phyloP scores from a whole-genome alignment of 2,113 vertebrate genomes.

The Falco punctatus region DNA sequence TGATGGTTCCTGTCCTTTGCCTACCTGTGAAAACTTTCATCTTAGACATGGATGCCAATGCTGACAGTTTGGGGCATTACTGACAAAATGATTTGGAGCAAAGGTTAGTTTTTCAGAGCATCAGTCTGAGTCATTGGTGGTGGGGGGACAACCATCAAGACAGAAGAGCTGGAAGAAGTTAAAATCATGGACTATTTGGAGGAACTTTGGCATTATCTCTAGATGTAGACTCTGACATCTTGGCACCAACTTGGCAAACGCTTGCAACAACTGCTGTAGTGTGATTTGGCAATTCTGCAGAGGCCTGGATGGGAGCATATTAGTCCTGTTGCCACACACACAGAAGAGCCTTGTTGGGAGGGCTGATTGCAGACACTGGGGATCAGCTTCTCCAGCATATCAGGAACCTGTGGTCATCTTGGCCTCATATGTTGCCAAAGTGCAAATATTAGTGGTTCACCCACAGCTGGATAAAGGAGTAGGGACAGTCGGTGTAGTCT shows the following conservation, averaged over 20 bases:
- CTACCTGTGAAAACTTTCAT: neutral
- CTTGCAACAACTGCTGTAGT: neutral
- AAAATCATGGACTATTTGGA: neutral
- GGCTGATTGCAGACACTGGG: neutral
- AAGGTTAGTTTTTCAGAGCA: neutral
- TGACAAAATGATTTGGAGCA: neutral
- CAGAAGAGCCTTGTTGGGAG: neutral
- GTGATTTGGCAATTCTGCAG: neutral
- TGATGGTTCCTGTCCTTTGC: neutral
- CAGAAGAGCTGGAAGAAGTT: neutral
- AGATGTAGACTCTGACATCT: neutral
- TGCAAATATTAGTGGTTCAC: neutral
- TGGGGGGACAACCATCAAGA: neutral
- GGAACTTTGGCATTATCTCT: neutral
- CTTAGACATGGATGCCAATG: neutral
- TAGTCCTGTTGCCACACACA: neutral
- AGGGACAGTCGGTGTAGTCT: neutral
- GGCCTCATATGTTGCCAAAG: neutral
- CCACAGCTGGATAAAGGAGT: neutral
- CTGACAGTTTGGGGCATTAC: neutral
- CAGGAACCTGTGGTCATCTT: neutral
- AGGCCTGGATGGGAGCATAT: rapidly evolving
- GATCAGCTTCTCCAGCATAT: neutral
- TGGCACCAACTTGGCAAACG: neutral
- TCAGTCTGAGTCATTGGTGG: neutral